phyloP scores from a whole-genome alignment of 2,797 vertebrate species.

The Alosa sapidissima region DNA sequence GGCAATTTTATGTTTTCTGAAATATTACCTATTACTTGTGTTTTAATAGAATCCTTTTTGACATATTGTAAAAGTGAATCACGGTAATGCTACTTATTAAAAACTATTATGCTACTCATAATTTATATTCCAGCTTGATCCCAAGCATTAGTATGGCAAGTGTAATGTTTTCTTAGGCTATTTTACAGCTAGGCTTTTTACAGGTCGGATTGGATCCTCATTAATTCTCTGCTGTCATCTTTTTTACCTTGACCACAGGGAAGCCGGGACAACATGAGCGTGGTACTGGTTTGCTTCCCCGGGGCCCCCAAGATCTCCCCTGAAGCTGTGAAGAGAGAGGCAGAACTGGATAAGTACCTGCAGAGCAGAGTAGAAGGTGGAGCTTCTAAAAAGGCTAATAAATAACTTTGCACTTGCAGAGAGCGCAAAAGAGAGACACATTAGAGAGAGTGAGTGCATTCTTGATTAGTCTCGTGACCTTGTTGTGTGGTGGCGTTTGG shows the following conservation, averaged over 20 bases:
- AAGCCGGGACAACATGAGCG: constrained; percentile 99
- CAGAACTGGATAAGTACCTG: constrained; percentile 98
- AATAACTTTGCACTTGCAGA: constrained; percentile 41
- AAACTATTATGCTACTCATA: too few relatives aligned
- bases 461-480: constrained; percentile 31
- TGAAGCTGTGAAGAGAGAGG: constrained; percentile 96
- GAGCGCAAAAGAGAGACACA: not conserved
- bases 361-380: constrained; percentile 99
- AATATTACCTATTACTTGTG: not conserved
- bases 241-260: constrained; percentile 78
- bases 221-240: not conserved
- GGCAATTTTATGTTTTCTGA: too few relatives aligned
- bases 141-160: too few relatives aligned
- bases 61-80: too few relatives aligned
- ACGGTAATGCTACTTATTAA: too few relatives aligned
- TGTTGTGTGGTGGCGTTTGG: constrained; percentile 34
- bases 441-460: constrained; percentile 26
- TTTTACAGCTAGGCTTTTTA: too few relatives aligned
- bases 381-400: constrained; percentile 75
- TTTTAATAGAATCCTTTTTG: not conserved
- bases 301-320: constrained; percentile 96
- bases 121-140: too few relatives aligned
- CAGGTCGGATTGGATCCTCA: too few relatives aligned
- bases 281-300: constrained; percentile 98
- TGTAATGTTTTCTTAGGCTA: not conserved